phyloP scores from a whole-genome alignment of 37 sponge, comb jelly and placozoan genomes.

The Corticium candelabrum region DNA sequence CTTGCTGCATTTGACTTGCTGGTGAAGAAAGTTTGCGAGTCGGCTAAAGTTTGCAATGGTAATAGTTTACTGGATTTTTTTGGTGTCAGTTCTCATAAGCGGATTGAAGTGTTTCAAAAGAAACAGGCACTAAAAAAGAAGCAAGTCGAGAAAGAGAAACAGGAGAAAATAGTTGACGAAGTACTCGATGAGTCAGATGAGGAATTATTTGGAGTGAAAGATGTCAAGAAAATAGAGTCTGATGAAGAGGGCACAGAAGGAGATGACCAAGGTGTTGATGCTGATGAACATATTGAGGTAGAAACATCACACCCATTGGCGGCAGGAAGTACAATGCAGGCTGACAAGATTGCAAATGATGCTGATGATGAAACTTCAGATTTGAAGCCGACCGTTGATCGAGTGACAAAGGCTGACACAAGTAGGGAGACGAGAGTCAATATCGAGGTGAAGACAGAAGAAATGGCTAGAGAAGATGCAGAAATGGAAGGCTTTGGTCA shows the following conservation, averaged over 20 bases:
- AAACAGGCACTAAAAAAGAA: background rate
- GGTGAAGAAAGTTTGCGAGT: background rate
- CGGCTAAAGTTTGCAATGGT: background rate
- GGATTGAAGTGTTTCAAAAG: background rate
- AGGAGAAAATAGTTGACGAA: slow-evolving; percentile 3
- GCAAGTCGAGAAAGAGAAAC: background rate
- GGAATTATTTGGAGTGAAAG: background rate
- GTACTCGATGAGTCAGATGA: background rate
- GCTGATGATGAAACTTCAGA: background rate
- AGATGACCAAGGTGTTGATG: background rate
- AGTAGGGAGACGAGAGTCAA: too few species aligned
- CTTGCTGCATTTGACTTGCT: background rate
- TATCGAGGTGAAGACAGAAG: background rate
- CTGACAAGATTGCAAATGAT: too few species aligned
- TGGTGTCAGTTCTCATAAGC: background rate
- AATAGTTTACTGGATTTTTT: background rate
- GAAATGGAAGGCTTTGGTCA: background rate
- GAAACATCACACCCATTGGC: too few species aligned
- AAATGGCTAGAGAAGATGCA: background rate
- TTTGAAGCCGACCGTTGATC: background rate
- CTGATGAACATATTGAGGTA: too few species aligned
- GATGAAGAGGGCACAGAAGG: background rate
- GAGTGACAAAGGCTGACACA: too few species aligned
- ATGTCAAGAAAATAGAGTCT: background rate
- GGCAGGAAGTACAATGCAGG: too few species aligned